Percentiles rank a stretch among this genome's conserved stretches.
phyloP scores from a whole-genome alignment of 30 jellyfish, hydroid and myxozoan species.

The Aurelia aurita complex sp. Pacific region DNA sequence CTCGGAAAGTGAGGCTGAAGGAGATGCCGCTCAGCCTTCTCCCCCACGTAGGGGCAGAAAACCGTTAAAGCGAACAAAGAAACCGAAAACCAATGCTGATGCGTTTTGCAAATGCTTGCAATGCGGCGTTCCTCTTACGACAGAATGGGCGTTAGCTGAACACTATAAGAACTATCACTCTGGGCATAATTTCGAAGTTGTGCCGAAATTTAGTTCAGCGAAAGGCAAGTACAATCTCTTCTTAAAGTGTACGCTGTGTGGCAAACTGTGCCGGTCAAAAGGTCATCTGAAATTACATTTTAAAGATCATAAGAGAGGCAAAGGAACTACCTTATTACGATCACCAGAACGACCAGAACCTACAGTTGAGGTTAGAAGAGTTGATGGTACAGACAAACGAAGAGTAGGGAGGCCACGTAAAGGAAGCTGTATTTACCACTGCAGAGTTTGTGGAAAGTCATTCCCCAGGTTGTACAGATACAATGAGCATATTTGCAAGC shows the following conservation, averaged over 20 bases:
- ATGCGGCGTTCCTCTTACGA: slow-evolving; percentile 40
- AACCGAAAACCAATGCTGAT: background rate
- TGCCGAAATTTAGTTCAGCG: slow-evolving; percentile 43
- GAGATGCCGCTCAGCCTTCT: background rate
- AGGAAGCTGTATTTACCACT: slow-evolving; percentile 56
- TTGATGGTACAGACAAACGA: background rate
- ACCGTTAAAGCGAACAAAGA: background rate
- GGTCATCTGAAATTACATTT: slow-evolving; percentile 30
- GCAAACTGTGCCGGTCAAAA: slow-evolving; percentile 58
- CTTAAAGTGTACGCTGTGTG: slow-evolving; percentile 54
- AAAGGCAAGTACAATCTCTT: slow-evolving; percentile 47
- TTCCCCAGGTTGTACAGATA: slow-evolving; percentile 47
- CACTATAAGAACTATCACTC: slow-evolving; percentile 56
- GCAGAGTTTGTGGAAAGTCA: slow-evolving; percentile 59
- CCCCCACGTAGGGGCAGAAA: background rate
- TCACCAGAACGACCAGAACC: background rate
- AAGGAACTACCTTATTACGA: background rate
- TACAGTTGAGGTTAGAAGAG: background rate
- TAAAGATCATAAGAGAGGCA: slow-evolving; percentile 3
- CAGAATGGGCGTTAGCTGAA: slow-evolving; percentile 62
- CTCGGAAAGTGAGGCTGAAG: background rate
- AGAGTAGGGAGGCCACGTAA: slow-evolving; percentile 13
- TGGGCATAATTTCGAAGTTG: slow-evolving; percentile 49
- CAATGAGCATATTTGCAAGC: slow-evolving; percentile 44
- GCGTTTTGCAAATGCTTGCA: slow-evolving; percentile 42